Evolutionary conservation across 2,888 invertebrate genomes (phyloP).

Genomic region (Synanthedon formicaeformis): DNA sequence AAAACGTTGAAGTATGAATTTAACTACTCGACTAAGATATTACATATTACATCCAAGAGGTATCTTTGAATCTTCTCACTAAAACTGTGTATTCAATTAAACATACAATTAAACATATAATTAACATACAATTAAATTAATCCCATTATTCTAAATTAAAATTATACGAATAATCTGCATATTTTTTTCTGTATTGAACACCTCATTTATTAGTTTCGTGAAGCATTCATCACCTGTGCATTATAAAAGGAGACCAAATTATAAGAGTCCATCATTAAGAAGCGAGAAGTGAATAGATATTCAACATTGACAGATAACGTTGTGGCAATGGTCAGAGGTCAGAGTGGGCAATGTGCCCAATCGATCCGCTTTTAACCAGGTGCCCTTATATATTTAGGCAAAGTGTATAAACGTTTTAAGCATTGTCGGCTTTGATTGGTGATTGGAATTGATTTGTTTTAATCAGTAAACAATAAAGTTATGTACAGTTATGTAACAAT

Average conservation of each 20-base stretch:
- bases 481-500: constrained; percentile 6
- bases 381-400: too few species aligned
- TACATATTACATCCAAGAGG: too few species aligned
- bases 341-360: constrained; percentile 4
- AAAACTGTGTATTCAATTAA: too few species aligned
- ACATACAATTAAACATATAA: too few species aligned
- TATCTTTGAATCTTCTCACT: too few species aligned
- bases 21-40: too few species aligned
- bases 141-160: too few species aligned
- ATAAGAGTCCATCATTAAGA: constrained; percentile 6
- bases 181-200: not conserved
- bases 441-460: not conserved
- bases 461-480: constrained; percentile 8
- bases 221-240: not conserved
- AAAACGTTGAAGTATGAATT: too few species aligned
- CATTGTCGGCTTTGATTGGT: not conserved
- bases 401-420: too few species aligned
- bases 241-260: constrained; percentile 1
- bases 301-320: constrained; percentile 14
- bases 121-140: too few species aligned
- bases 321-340: constrained; percentile 9
- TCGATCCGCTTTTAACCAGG: constrained; percentile 16
- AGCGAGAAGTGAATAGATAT: constrained; percentile 8
- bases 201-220: not conserved
- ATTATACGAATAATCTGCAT: not conserved